These are phyloP conservation scores for Parthenolecanium corni DNA, from an alignment of 2,888 invertebrate species.

Conservation along the genomic window DNA sequence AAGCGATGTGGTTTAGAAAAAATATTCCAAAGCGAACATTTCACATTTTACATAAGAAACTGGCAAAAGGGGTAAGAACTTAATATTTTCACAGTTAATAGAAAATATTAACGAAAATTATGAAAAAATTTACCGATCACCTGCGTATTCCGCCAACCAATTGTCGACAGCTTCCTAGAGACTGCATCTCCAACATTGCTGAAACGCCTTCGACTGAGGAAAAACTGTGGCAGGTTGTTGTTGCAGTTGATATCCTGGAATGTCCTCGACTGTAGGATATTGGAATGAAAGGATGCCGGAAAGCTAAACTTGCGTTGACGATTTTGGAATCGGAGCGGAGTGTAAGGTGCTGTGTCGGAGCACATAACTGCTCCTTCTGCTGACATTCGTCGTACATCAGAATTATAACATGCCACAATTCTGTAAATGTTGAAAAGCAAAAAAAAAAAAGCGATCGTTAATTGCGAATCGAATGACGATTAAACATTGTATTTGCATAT, in stretches of 20 bases:
- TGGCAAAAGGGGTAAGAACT: too few relatives aligned
- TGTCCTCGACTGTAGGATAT: conserved; percentile 34
- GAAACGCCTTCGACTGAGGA: conserved; percentile 45
- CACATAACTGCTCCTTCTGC: conserved; percentile 32
- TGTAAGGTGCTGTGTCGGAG: conserved; percentile 27
- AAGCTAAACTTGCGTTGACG: conserved; percentile 48
- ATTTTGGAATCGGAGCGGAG: conserved; percentile 32
- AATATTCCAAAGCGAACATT: too few relatives aligned
- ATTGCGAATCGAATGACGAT: too few relatives aligned
- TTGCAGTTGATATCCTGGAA: conserved; percentile 20
- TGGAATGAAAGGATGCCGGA: conserved; percentile 43
- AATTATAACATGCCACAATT: conserved; percentile 26
- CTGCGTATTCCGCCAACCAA: conserved; percentile 44
- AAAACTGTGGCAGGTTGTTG: conserved; percentile 20
- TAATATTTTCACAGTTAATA: too few relatives aligned
- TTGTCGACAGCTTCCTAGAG: conserved; percentile 65
- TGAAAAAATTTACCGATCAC: conserved; percentile 20
- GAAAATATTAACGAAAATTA: too few relatives aligned
- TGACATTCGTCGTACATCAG: conserved; percentile 32
- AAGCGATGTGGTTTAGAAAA: too few relatives aligned
- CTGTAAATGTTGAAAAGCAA: background rate
- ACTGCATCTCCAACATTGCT: conserved; percentile 66
- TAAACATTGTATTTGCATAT: too few relatives aligned
- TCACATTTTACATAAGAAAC: too few relatives aligned
- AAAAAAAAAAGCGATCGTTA: too few relatives aligned